Percentiles rank a stretch among this genome's conserved stretches.
Evolutionary conservation across 2,797 vertebrate genomes (phyloP).

Genomic region (Discoglossus pictus): DNA sequence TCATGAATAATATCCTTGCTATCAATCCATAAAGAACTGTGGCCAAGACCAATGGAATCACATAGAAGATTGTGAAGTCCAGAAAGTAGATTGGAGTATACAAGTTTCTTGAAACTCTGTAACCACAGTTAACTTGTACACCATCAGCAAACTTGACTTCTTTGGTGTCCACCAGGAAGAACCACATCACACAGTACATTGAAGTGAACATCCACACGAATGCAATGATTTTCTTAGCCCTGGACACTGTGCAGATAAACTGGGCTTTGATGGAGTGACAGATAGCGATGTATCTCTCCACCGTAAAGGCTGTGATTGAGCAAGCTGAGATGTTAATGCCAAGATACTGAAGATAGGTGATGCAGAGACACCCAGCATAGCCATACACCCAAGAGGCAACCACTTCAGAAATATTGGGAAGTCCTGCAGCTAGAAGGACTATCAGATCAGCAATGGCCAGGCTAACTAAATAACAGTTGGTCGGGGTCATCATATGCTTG

Average conservation of each 20-base stretch:
- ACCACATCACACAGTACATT: slow-evolving; percentile 87
- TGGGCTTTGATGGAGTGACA: slow-evolving; percentile 85
- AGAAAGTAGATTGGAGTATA: slow-evolving; percentile 89
- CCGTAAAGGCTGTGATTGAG: slow-evolving; percentile 84
- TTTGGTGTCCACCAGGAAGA: slow-evolving; percentile 84
- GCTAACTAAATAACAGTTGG: slow-evolving; percentile 89
- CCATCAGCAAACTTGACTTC: slow-evolving; percentile 77
- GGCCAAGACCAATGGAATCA: slow-evolving; percentile 76
- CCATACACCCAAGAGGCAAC: slow-evolving; percentile 84
- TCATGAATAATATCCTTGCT: slow-evolving; percentile 78
- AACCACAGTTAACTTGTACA: slow-evolving; percentile 78
- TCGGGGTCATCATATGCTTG: slow-evolving; percentile 87
- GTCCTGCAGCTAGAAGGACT: slow-evolving; percentile 80
- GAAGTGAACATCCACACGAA: slow-evolving; percentile 83
- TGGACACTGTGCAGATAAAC: slow-evolving; percentile 81
- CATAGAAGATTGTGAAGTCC: slow-evolving; percentile 83
- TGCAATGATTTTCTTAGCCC: slow-evolving; percentile 83
- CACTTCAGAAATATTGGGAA: slow-evolving; percentile 83
- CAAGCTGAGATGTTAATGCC: slow-evolving; percentile 87
- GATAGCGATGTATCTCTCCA: slow-evolving; percentile 86
- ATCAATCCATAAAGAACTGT: slow-evolving; percentile 80
- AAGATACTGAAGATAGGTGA: slow-evolving; percentile 88
- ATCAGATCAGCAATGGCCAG: slow-evolving; percentile 83
- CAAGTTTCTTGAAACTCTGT: slow-evolving; percentile 80
- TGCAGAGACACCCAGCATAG: slow-evolving; percentile 81